These are phyloP conservation scores for Norana najaformis DNA, from an alignment of 2,888 invertebrate species.

Conservation along the genomic window DNA sequence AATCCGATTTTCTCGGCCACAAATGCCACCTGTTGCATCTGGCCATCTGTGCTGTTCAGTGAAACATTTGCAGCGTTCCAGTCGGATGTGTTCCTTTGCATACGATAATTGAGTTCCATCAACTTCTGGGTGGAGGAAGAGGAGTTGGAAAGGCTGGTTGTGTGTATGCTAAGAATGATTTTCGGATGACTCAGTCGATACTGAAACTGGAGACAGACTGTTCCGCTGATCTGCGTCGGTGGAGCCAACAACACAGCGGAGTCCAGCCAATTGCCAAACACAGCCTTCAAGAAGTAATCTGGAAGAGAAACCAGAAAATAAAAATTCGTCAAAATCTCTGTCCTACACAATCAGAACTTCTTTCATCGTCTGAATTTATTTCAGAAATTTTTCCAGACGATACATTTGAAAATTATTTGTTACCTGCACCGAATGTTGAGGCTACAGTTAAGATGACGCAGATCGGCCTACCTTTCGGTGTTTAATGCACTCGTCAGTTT, in stretches of 20 bases:
- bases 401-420: too few relatives aligned
- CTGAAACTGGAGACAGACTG: not conserved
- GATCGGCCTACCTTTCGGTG: too few relatives aligned
- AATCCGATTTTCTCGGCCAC: constrained; percentile 15
- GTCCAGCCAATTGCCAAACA: not conserved
- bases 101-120: not conserved
- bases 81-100: not conserved
- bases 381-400: too few relatives aligned
- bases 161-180: not conserved
- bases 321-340: too few relatives aligned
- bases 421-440: too few relatives aligned
- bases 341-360: too few relatives aligned
- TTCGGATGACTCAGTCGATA: constrained; percentile 1
- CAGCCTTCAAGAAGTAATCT: not conserved
- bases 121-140: not conserved
- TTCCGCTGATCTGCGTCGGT: not conserved
- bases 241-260: not conserved
- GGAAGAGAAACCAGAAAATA: too few relatives aligned
- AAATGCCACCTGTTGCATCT: not conserved
- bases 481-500: too few relatives aligned
- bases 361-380: too few relatives aligned
- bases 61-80: not conserved
- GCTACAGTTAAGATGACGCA: too few relatives aligned
- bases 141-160: not conserved
- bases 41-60: not conserved